Evolutionary conservation across 35 echinoderm and acorn worm species (phyloP).

Genomic region (Ophioderma brevispina): DNA sequence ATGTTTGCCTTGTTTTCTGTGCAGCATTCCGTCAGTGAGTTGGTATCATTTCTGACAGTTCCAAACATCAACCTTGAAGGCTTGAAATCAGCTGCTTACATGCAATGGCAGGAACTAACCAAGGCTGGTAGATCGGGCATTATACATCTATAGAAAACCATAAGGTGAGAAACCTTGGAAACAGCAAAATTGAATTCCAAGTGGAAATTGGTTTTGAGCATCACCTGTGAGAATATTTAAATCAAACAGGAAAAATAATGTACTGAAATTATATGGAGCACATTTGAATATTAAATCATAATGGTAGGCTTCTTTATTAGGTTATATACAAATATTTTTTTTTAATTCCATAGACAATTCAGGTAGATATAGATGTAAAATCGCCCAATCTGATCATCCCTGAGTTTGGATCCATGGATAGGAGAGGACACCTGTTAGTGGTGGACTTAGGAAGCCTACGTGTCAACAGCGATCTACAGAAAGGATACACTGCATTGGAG

Average conservation of each 20-base stretch:
- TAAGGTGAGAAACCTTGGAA: no score
- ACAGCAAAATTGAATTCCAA: no score
- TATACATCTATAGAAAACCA: conserved; percentile 84
- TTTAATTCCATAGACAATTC: no score
- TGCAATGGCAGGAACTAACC: conserved; percentile 73
- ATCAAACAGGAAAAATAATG: neutral
- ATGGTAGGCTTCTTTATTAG: no score
- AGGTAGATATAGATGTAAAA: conserved; percentile 92
- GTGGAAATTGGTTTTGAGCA: no score
- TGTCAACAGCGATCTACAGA: conserved; percentile 88
- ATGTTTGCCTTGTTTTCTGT: conserved; percentile 1
- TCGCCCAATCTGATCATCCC: conserved; percentile 98
- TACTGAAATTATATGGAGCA: neutral
- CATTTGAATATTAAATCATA: no score
- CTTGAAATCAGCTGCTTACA: conserved; percentile 76
- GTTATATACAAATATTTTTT: no score
- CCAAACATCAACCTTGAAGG: conserved; percentile 84
- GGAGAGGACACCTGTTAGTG: conserved; percentile 81
- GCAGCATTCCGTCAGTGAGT: conserved; percentile 89
- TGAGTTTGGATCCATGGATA: conserved; percentile 84
- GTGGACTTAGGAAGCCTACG: conserved; percentile 93
- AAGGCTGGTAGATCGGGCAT: conserved; percentile 66
- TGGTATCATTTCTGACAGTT: conserved; percentile 89
- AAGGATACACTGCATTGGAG: conserved; percentile 69
- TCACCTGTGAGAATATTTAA: no score